Percentiles rank a stretch among this genome's conserved stretches.
phyloP scores from a whole-genome alignment of 1,140 invertebrate genomes.

The Pentalonia nigronervosa region DNA sequence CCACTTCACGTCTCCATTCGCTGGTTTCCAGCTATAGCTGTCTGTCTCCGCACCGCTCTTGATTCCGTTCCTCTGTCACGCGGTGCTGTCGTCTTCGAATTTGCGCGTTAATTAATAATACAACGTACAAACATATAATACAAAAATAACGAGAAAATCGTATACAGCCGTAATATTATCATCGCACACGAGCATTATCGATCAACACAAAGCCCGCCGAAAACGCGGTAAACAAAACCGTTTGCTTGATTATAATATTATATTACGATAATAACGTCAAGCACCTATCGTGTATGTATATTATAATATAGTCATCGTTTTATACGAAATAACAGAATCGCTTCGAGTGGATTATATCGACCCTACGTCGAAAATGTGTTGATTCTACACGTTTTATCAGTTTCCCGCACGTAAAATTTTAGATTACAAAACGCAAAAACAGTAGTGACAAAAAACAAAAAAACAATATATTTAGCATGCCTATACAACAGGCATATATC shows the following conservation, averaged over 20 bases:
- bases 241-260: not conserved
- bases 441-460: not conserved
- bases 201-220: not conserved
- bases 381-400: not conserved
- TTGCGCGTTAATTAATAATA: not conserved
- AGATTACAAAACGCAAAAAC: not conserved
- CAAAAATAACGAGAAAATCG: not conserved
- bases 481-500: not conserved
- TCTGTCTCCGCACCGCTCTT: not conserved
- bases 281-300: not conserved
- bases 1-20: not conserved
- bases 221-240: not conserved
- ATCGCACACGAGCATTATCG: not conserved
- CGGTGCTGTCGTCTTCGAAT: not conserved
- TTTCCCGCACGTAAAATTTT: not conserved
- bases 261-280: conserved; percentile 18
- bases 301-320: not conserved
- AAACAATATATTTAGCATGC: not conserved
- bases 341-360: not conserved
- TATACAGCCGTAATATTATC: not conserved
- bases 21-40: not conserved
- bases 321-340: not conserved
- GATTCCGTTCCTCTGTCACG: not conserved
- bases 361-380: not conserved
- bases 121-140: not conserved